Conservation (phyloP, 2,888 invertebrate genomes). For the Willowsia nigromaculata region DNA sequence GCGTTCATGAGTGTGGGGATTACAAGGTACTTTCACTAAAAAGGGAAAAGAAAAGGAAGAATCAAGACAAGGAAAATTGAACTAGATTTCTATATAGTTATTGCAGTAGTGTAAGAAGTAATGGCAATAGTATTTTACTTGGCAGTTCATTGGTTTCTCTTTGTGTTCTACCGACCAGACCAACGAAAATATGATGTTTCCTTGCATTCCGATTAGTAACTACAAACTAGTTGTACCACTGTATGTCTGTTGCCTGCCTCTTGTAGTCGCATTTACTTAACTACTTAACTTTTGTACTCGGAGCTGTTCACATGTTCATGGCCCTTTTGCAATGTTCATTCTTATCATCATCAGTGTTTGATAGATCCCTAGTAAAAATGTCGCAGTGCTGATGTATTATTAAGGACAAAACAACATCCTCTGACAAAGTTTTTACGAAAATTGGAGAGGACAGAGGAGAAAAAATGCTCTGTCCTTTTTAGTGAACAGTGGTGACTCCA, state of each 20-base stretch:
- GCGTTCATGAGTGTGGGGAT: conserved; percentile 3
- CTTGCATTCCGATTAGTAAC: conserved; percentile 24
- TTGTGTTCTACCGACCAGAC: conserved; percentile 5
- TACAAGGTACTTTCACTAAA: conserved; percentile 37
- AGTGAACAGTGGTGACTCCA: background rate
- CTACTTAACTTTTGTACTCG: background rate
- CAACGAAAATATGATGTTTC: conserved; percentile 30
- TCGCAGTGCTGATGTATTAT: conserved; percentile 70
- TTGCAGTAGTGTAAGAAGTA: background rate
- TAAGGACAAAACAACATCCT: conserved; percentile 24
- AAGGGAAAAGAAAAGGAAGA: background rate
- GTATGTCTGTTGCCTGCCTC: background rate
- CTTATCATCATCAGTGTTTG: conserved; percentile 39
- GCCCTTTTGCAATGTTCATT: background rate
- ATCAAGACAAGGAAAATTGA: conserved; percentile 48
- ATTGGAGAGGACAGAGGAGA: conserved; percentile 9
- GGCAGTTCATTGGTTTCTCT: conserved; percentile 38
- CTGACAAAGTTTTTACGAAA: conserved; percentile 19
- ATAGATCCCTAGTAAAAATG: conserved; percentile 62
- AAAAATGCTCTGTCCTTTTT: background rate
- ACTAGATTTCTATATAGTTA: conserved; percentile 41
- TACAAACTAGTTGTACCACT: background rate
- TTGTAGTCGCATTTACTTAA: conserved; percentile 3
- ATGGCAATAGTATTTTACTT: background rate
- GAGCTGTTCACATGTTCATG: background rate